Evolutionary conservation across 2,888 invertebrate genomes (phyloP), one percentile per base, ranked within the genome.

Genomic region (Scaptomyza parva): DNA sequence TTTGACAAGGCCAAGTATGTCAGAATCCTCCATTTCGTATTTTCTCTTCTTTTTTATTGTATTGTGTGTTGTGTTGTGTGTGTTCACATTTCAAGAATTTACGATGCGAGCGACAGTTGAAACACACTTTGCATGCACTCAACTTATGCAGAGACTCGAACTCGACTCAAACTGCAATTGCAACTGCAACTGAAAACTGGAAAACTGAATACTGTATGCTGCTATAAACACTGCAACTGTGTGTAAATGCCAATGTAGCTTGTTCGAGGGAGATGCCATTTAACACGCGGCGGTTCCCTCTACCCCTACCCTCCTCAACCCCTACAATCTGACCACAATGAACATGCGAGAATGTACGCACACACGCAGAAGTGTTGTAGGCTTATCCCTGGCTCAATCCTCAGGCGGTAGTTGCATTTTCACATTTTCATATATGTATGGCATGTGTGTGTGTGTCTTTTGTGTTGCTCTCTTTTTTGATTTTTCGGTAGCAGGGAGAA

Each of bases 71-170:
- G 1, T 14, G 14, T 26, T n/a, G n/a, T n/a, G 1, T 14, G 14
- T 26, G 7, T 3, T 11, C 37, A 45, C 2, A 60, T 60, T 48
- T 30, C 37, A 58, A 48, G 76, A 76, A 76, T 73, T 70, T 66
- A 70, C 66, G 33, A 43, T 30, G 45, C 47, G 30, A 52, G 54
- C 35, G 54, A 43, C 71, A 67, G 71, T 75, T 54, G 76, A 48
- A 48, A 58, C 28, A 61, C 17, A 70, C n/a, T 67, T 77, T 62
- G 57, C 78, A 80, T 69, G 62, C 65, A 74, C 73, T 78, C 71
- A 57, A 63, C 64, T 65, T 51, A 69, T 64, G 64, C 70, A 59
- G 22, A 17, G 47, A 41, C 47, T 52, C 40, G 39, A 22, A 30
- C 18, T 33, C 47, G 39, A 35, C 33, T 60, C 60, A 50, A 50